A percentile compares a stretch with the other conserved stretches of the same genome.
Conservation (phyloP, 53 echinoderm and acorn worm species). For the Mesocentrotus franciscanus region DNA sequence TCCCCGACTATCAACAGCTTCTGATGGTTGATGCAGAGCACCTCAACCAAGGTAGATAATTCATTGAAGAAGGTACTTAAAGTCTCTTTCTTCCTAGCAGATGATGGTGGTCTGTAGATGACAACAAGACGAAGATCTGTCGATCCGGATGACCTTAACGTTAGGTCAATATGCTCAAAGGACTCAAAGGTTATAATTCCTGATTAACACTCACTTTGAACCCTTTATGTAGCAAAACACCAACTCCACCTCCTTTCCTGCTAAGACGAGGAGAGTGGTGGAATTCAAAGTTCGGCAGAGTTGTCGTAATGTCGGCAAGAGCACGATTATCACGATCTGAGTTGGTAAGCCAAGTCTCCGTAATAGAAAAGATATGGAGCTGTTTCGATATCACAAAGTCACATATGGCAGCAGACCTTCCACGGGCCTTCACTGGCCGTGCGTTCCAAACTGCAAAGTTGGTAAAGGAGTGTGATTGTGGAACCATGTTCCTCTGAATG, state of each 20-base stretch:
- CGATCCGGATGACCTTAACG: slow-evolving; percentile 39
- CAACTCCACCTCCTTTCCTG: slow-evolving; percentile 62
- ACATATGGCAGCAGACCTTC: slow-evolving; percentile 34
- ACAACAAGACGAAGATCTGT: slow-evolving; percentile 57
- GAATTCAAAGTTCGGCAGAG: slow-evolving; percentile 40
- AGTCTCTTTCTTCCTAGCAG: slow-evolving; percentile 27
- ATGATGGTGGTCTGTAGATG: slow-evolving; percentile 59
- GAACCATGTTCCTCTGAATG: not conserved
- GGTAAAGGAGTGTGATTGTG: not conserved
- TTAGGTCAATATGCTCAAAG: slow-evolving; percentile 46
- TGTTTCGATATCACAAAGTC: slow-evolving; percentile 41
- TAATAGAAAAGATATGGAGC: slow-evolving; percentile 32
- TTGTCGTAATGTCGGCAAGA: slow-evolving; percentile 28
- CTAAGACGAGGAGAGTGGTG: slow-evolving; percentile 48
- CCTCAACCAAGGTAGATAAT: not conserved
- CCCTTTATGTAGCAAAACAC: slow-evolving; percentile 59
- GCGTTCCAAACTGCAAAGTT: slow-evolving; percentile 3
- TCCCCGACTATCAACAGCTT: not conserved
- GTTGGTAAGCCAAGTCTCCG: slow-evolving; percentile 60
- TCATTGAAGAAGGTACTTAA: not conserved
- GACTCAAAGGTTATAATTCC: not conserved
- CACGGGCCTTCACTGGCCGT: not conserved
- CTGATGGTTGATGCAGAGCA: not conserved
- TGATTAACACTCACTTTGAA: slow-evolving; percentile 47
- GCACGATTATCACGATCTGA: slow-evolving; percentile 37